Percentiles rank a stretch among this genome's conserved stretches.
phyloP scores from a whole-genome alignment of 2,888 invertebrate species.

The Alcis repandata region DNA sequence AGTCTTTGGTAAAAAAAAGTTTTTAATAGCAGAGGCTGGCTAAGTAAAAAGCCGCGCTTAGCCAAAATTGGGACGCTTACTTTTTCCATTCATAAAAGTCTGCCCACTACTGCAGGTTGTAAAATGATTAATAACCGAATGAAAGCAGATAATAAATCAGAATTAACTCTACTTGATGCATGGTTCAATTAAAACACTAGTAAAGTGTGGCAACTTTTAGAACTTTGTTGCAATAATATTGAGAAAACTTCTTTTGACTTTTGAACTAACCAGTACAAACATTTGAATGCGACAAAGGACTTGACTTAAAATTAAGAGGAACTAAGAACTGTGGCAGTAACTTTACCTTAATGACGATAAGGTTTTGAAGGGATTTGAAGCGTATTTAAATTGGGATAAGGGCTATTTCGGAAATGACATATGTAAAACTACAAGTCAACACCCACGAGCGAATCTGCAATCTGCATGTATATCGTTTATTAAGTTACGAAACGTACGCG shows the following conservation, averaged over 20 bases:
- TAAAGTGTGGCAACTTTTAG: background rate
- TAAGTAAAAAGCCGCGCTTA: background rate
- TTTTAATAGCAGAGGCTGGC: too few relatives aligned
- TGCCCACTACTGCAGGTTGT: slow-evolving; percentile 7
- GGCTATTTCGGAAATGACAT: slow-evolving; percentile 1
- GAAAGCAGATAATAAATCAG: slow-evolving; percentile 20
- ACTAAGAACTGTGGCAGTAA: background rate
- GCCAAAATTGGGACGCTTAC: slow-evolving; percentile 6
- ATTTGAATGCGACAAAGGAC: background rate
- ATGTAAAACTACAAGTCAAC: slow-evolving; percentile 30
- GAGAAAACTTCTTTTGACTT: background rate
- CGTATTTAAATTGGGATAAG: slow-evolving; percentile 10
- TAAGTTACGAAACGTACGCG: slow-evolving; percentile 48
- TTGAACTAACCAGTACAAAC: background rate
- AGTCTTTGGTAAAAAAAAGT: too few relatives aligned
- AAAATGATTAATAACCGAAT: slow-evolving; percentile 22
- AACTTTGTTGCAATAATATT: slow-evolving; percentile 10
- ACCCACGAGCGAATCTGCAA: slow-evolving; percentile 45
- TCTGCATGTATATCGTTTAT: too few relatives aligned
- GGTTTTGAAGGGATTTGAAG: background rate
- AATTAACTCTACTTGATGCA: slow-evolving; percentile 22
- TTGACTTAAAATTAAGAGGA: background rate
- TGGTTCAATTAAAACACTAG: slow-evolving; percentile 21
- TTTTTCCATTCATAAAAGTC: slow-evolving; percentile 24
- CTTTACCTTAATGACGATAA: too few relatives aligned